A percentile compares a stretch with the other conserved stretches of the same genome.
Conservation (phyloP, 1,140 invertebrate genomes). For the Nixonia krombeini region DNA sequence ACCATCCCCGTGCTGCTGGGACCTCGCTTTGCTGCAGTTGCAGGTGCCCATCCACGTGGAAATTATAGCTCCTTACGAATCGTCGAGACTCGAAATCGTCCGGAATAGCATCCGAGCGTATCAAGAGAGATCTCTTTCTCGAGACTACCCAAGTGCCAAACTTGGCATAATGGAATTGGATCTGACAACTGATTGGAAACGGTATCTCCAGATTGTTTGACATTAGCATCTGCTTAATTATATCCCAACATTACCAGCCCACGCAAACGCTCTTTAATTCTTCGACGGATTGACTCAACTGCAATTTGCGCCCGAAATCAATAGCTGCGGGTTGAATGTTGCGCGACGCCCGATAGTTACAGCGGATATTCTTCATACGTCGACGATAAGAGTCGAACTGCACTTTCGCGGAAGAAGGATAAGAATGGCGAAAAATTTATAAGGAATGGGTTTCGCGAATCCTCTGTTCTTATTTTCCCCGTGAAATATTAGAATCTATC, state of each 20-base stretch:
- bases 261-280: too few relatives aligned
- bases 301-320: too few relatives aligned
- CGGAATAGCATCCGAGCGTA: conserved; percentile 56
- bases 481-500: conserved; percentile 57
- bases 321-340: too few relatives aligned
- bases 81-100: conserved; percentile 67
- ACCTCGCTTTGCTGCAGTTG: conserved; percentile 63
- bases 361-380: too few relatives aligned
- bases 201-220: conserved; percentile 15
- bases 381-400: too few relatives aligned
- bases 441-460: conserved; percentile 10
- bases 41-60: conserved; percentile 65
- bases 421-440: neutral
- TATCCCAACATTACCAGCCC: too few relatives aligned
- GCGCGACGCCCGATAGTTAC: neutral
- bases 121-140: conserved; percentile 37
- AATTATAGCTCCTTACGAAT: conserved; percentile 63
- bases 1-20: conserved; percentile 28
- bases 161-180: conserved; percentile 45
- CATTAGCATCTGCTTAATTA: neutral
- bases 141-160: conserved; percentile 32
- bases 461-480: conserved; percentile 55
- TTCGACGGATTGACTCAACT: too few relatives aligned
- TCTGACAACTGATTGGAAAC: conserved; percentile 41
- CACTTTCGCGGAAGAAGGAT: too few relatives aligned